Percentiles rank a stretch among this genome's conserved stretches.
Conservation (phyloP, 1,140 invertebrate genomes). For the Aphidius ervi region DNA sequence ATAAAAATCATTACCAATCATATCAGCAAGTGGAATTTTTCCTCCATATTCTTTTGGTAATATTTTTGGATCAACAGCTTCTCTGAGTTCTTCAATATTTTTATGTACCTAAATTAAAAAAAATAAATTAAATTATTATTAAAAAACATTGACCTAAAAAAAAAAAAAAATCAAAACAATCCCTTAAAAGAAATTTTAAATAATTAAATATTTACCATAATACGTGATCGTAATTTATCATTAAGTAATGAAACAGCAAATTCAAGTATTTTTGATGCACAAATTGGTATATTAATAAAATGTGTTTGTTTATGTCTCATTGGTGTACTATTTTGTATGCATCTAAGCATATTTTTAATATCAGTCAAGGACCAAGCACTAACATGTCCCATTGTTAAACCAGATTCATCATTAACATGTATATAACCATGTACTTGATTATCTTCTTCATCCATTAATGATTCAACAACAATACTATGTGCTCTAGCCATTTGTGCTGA, state of each 20-base stretch:
- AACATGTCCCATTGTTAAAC: slow-evolving; percentile 76
- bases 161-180: neutral
- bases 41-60: slow-evolving; percentile 84
- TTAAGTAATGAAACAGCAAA: slow-evolving; percentile 72
- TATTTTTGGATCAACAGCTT: slow-evolving; percentile 67
- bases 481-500: slow-evolving; percentile 72
- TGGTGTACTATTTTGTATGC: slow-evolving; percentile 81
- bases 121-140: neutral
- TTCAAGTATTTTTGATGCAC: slow-evolving; percentile 73
- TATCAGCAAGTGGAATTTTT: slow-evolving; percentile 68
- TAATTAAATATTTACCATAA: slow-evolving; percentile 58
- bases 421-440: slow-evolving; percentile 75
- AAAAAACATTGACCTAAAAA: neutral
- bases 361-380: slow-evolving; percentile 77
- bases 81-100: slow-evolving; percentile 64
- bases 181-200: neutral
- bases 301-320: slow-evolving; percentile 83
- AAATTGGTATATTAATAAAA: slow-evolving; percentile 75
- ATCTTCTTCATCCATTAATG: slow-evolving; percentile 74
- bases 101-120: slow-evolving; percentile 61
- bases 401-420: slow-evolving; percentile 79
- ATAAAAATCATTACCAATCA: slow-evolving; percentile 61
- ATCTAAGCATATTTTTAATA: slow-evolving; percentile 71
- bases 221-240: slow-evolving; percentile 74
- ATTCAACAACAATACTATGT: slow-evolving; percentile 72